Evolutionary conservation across 2,113 vertebrate genomes (phyloP), one percentile per base, ranked within the genome.

Genomic region (Chloropsis hardwickii): DNA sequence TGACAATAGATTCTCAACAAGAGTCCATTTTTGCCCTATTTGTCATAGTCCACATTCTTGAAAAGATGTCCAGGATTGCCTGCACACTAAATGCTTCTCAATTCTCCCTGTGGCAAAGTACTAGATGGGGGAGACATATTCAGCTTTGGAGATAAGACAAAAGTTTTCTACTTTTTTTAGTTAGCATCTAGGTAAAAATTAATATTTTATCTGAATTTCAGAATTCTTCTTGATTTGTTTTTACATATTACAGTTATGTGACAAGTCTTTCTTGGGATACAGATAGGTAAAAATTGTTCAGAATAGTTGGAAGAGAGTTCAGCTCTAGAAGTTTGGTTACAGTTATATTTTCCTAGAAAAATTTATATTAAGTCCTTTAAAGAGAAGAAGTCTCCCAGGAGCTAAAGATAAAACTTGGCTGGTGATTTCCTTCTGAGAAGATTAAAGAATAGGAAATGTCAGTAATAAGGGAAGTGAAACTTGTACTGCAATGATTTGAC

Each of bases 1-100:
- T 86, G 29, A 71, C 19, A 19, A 70, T 6, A 39, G 27, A n/a
- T 29, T 89, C 85, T 42, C 53, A 85, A 44, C 7, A 85, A 60
- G 40, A 37, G 14, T 54, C 5, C 19, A 53, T 60, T 93, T 42
- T 70, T 81, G 12, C 74, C 14, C 58, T 82, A 16, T 33, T 67
- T 95, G 28, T 47, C 27, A 33, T 39, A 82, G 39, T 76, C 11
- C 45, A 40, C 1, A 1, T 48, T 57, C 23, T 60, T 89, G 33
- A 42, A 2, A 2, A 66, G 35, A 54, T 1, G 0, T 8, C 5
- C 25, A 48, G 11, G 60, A 66, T 54, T 71, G 18, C 14, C 53
- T 86, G 72, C 9, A 62, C 39, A 60, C 33, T 40, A 28, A 88
- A 35, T 39, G 6, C 3, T 44, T 74, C 44, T 78, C 42, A 60